These are phyloP conservation scores for Scophthalmus maximus DNA, from an alignment of 2,113 vertebrate species.

Conservation along the genomic window DNA sequence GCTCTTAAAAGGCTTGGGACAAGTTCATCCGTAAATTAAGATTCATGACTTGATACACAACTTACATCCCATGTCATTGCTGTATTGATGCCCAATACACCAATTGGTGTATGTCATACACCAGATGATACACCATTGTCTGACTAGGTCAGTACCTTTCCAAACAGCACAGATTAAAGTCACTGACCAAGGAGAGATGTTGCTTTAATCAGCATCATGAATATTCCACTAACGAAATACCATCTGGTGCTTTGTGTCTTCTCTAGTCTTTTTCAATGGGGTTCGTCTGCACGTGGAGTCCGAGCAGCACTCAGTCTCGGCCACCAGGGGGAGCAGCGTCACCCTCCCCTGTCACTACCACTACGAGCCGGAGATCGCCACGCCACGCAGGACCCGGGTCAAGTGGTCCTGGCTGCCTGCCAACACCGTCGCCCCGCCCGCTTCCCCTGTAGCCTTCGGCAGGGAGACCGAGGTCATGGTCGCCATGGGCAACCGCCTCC, in stretches of 20 bases:
- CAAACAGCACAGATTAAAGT: no score
- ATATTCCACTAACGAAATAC: background rate
- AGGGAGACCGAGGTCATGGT: constrained; percentile 89
- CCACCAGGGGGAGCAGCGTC: constrained; percentile 84
- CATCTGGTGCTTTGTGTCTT: background rate
- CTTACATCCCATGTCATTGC: no score
- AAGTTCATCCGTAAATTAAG: no score
- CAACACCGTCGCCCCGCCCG: constrained; percentile 46
- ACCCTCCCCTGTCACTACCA: constrained; percentile 89
- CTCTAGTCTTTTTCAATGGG: constrained; percentile 82
- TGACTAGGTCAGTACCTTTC: no score
- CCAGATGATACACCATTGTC: no score
- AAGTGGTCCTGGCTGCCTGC: constrained; percentile 92
- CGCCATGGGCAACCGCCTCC: constrained; percentile 84
- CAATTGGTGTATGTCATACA: no score
- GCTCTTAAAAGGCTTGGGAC: no score
- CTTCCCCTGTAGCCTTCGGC: constrained; percentile 63
- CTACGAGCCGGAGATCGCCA: constrained; percentile 79
- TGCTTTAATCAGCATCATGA: background rate
- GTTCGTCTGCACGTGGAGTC: constrained; percentile 88
- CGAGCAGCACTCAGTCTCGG: constrained; percentile 81
- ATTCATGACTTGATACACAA: no score
- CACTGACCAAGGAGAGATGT: background rate
- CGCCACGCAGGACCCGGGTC: constrained; percentile 84
- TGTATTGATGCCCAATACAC: no score